These are phyloP conservation scores for Alauda arvensis DNA, from an alignment of 2,797 vertebrate species.

Conservation along the genomic window DNA sequence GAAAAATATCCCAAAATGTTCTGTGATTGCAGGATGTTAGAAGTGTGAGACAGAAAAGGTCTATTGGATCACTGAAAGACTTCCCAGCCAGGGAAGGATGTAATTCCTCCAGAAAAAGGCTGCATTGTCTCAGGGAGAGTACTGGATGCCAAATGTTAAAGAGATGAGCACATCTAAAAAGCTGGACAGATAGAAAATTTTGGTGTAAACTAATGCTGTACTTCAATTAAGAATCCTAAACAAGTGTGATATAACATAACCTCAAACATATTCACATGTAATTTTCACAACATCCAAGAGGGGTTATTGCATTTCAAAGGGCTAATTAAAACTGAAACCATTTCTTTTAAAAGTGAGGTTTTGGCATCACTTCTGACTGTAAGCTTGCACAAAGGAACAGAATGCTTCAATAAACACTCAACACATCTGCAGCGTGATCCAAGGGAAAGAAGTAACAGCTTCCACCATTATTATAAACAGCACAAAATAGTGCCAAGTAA, in stretches of 20 bases:
- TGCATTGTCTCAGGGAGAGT: constrained; percentile 19
- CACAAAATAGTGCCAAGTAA: neutral
- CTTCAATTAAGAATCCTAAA: neutral
- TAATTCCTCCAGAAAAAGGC: constrained; percentile 35
- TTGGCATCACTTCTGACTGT: neutral
- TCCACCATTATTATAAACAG: neutral
- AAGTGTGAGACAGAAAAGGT: constrained; percentile 55
- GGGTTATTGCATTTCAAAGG: neutral
- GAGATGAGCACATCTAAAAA: constrained; percentile 30
- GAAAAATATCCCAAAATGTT: constrained; percentile 45
- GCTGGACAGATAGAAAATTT: neutral
- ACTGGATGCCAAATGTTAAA: constrained; percentile 15
- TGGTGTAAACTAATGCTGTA: neutral
- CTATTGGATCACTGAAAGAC: neutral
- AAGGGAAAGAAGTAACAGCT: constrained; percentile 29
- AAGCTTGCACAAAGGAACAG: constrained; percentile 1
- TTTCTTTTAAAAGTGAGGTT: neutral
- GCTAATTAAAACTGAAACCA: neutral
- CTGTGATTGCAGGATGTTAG: constrained; percentile 59
- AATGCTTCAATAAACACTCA: neutral
- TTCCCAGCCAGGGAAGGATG: constrained; percentile 45
- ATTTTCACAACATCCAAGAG: neutral
- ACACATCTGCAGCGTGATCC: neutral
- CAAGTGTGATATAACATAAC: neutral
- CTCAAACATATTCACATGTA: neutral